These are phyloP conservation scores for Amphibalanus amphitrite DNA, from an alignment of 1,140 invertebrate species.

Conservation along the genomic window DNA sequence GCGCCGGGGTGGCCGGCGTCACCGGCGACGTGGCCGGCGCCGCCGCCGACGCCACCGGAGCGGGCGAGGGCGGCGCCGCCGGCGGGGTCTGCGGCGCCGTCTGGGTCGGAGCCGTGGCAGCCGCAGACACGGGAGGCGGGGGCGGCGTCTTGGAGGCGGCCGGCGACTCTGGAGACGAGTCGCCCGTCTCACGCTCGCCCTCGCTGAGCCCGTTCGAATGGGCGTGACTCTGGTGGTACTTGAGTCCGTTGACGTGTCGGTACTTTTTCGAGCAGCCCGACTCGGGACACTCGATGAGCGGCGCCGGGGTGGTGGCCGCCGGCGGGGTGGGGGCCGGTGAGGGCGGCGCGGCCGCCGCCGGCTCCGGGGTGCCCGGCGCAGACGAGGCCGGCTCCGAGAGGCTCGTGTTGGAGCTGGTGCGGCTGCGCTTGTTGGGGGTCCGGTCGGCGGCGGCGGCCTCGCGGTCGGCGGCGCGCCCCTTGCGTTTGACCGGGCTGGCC, in stretches of 20 bases:
- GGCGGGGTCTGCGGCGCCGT: neutral
- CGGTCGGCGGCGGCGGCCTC: neutral
- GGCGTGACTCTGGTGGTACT: conserved; percentile 88
- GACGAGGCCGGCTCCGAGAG: conserved; percentile 19
- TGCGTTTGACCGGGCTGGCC: neutral
- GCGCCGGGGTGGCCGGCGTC: neutral
- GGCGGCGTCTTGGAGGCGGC: too few species aligned
- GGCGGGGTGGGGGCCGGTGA: conserved; percentile 17
- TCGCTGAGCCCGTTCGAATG: conserved; percentile 34
- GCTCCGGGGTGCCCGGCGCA: conserved; percentile 28
- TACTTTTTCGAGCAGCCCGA: conserved; percentile 97
- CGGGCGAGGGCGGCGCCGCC: neutral
- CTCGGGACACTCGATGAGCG: conserved; percentile 78
- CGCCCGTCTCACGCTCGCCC: conserved; percentile 19
- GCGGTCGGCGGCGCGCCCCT: neutral
- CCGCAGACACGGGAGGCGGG: neutral
- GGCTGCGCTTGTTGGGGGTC: neutral
- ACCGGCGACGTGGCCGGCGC: neutral
- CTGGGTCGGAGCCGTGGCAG: neutral
- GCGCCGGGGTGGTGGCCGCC: conserved; percentile 30
- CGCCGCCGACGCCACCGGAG: neutral
- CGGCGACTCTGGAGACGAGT: neutral
- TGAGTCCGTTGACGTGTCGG: conserved; percentile 88
- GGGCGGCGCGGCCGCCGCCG: conserved; percentile 33
- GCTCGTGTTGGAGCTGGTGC: conserved; percentile 10